A percentile compares a stretch with the other conserved stretches of the same genome.
Evolutionary conservation across 2,113 vertebrate species (phyloP).

Genomic region (Aix galericulata): DNA sequence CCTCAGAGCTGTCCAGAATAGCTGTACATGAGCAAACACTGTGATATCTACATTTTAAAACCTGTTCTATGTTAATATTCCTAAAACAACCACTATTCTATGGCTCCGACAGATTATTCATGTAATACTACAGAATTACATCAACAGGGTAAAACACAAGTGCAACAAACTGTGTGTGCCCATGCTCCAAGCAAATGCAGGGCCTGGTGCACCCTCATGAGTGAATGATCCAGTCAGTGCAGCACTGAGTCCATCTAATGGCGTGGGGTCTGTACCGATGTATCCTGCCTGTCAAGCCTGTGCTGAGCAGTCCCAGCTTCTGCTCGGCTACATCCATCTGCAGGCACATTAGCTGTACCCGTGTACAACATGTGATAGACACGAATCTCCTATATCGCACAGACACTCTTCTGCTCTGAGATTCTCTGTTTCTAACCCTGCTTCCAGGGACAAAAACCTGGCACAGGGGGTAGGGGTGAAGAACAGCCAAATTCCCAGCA

Average conservation of each 20-base stretch:
- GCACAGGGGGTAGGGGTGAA: neutral
- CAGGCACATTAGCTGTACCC: neutral
- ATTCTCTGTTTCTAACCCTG: neutral
- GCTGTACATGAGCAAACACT: neutral
- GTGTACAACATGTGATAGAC: neutral
- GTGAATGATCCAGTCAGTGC: accelerated
- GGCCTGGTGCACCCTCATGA: accelerated
- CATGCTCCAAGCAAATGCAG: neutral
- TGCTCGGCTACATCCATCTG: neutral
- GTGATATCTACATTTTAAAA: neutral
- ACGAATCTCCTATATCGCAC: neutral
- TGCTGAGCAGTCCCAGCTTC: neutral
- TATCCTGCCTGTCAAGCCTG: neutral
- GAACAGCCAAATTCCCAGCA: slow-evolving; percentile 29
- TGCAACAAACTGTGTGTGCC: neutral
- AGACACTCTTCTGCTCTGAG: neutral
- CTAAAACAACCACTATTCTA: neutral
- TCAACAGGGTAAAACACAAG: accelerated
- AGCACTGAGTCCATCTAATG: neutral
- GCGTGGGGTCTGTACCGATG: accelerated
- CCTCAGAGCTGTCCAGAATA: neutral
- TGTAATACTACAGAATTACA: accelerated
- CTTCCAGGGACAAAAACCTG: neutral
- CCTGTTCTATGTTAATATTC: neutral
- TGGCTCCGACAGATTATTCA: neutral